Evolutionary conservation across 1,140 invertebrate genomes (phyloP).

Genomic region (Drosophila nannoptera): DNA sequence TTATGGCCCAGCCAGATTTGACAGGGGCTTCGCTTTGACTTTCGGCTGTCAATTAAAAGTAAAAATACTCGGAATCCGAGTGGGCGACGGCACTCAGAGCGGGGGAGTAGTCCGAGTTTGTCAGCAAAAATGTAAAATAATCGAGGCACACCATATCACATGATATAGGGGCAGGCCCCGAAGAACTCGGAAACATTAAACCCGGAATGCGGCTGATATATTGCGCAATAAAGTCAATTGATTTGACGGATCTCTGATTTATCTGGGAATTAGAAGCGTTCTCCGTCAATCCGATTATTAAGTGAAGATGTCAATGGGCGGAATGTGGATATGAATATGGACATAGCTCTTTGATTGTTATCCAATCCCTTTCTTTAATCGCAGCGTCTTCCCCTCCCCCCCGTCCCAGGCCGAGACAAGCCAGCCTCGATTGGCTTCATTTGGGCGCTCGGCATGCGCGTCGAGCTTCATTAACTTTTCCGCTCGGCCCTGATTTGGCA

Average conservation of each 20-base stretch:
- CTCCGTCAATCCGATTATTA: no score
- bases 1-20: constrained; percentile 54
- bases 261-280: neutral
- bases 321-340: no score
- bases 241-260: no score
- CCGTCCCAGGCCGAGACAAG: neutral
- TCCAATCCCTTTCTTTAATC: neutral
- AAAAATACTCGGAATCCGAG: constrained; percentile 50
- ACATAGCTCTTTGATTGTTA: no score
- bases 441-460: constrained; percentile 61
- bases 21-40: constrained; percentile 43
- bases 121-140: constrained; percentile 17
- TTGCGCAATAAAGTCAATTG: no score
- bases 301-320: no score
- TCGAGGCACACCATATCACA: constrained; percentile 1
- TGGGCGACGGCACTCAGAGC: constrained; percentile 9
- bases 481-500: neutral
- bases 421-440: constrained; percentile 58
- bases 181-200: neutral
- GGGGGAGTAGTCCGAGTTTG: neutral
- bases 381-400: neutral
- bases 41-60: constrained; percentile 69
- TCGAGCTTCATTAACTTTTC: constrained; percentile 67
- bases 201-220: no score
- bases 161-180: constrained; percentile 18